phyloP scores from a whole-genome alignment of 1,140 invertebrate genomes.

The Choristoneura fumiferana region DNA sequence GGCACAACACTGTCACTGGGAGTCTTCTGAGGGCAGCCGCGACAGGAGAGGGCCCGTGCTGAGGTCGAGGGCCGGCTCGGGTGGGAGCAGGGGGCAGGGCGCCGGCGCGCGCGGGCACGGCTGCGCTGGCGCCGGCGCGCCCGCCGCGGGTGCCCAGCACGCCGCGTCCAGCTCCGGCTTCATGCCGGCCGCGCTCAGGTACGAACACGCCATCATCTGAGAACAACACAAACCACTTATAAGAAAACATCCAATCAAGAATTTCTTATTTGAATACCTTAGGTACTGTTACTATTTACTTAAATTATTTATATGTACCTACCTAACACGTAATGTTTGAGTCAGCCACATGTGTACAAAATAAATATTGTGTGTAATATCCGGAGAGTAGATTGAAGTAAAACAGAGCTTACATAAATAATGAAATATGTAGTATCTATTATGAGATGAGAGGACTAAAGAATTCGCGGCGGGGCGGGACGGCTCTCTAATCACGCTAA shows the following conservation, averaged over 20 bases:
- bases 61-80: conserved; percentile 61
- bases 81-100: neutral
- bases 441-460: conserved; percentile 75
- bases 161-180: conserved; percentile 43
- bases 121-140: neutral
- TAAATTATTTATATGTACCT: no score
- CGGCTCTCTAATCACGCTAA: conserved; percentile 74
- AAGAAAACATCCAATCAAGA: neutral
- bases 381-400: conserved; percentile 67
- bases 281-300: no score
- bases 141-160: conserved; percentile 54
- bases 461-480: conserved; percentile 64
- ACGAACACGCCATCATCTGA: conserved; percentile 75
- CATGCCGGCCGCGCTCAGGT: conserved; percentile 51
- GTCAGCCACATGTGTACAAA: conserved; percentile 22
- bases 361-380: conserved; percentile 62
- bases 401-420: conserved; percentile 74
- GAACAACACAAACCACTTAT: conserved; percentile 33
- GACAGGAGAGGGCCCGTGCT: conserved; percentile 41
- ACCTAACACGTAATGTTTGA: conserved; percentile 4
- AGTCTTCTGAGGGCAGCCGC: conserved; percentile 38
- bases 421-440: conserved; percentile 72
- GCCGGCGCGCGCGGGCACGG: neutral
- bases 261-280: no score
- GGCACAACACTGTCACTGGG: conserved; percentile 68